Base-by-base conservation (phyloP, 2,113 vertebrate species). In the Salminus brasiliensis region DNA sequence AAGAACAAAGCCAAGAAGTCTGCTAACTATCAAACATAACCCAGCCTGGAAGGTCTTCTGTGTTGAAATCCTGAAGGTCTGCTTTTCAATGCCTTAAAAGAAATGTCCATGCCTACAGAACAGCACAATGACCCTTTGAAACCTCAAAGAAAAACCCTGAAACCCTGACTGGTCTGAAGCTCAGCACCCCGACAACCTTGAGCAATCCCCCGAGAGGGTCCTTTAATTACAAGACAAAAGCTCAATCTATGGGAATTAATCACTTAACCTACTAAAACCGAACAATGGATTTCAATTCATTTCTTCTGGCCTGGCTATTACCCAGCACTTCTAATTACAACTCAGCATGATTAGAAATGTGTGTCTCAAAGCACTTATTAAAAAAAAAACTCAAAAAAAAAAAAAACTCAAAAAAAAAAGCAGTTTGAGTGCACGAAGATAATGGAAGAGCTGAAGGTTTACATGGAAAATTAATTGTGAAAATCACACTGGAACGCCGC, bases 151-250 rank as follows among this genome's bases (percentile, higher is more conserved):
- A 5, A 18, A 39, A 52, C 36, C 27, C 3, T 4, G 45, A 59
- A 70, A 41, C 41, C 8, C 0, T 5, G 32, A 29, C 25, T 49
- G 30, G 10, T 70, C 43, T 60, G 32, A 76, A 32, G 4, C 29
- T 30, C 66, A 16, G 60, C 23, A 70, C 47, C 36, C 39, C 21
- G 36, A 39, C 29, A 34, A 72, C 34, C 71, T 72, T 23, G 21
- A 41, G 16, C 39, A 68, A 75, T 87, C 87, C 85, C 87, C 82
- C 73, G 81, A 86, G 86, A 89, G 85, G 82, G 86, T 82, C 87
- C 91, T 92, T 92, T 90, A 91, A 71, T 92, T 92, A 91, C 60
- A 87, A 88, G 87, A 92, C 90, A 92, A 92, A 92, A 88, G 87
- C 74, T 63, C 45, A 45, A 57, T 81, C 67, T 74, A 13, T 25